Conservation (phyloP, 2,797 vertebrate genomes). For the Falco cherrug region DNA sequence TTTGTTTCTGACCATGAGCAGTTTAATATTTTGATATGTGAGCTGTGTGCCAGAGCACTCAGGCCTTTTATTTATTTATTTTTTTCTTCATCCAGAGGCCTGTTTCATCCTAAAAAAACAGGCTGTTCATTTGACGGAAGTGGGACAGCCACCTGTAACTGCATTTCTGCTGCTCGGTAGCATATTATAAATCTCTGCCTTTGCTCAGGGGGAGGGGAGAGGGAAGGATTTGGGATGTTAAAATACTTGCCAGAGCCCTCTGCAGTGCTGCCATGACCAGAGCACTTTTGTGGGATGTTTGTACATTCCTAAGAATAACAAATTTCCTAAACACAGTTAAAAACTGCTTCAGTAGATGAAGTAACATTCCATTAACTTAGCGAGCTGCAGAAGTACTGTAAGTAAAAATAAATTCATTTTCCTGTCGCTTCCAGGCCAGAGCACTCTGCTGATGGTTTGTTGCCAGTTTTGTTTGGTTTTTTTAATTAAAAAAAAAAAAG, state of each 20-base stretch:
- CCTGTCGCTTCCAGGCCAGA: background rate
- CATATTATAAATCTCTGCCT: background rate
- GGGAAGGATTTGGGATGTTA: background rate
- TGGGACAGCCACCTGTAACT: background rate
- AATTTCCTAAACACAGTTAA: conserved; percentile 27
- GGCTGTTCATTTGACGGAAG: background rate
- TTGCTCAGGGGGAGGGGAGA: background rate
- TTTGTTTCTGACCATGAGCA: background rate
- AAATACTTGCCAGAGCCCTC: background rate
- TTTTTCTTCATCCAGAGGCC: no score
- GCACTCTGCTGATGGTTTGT: background rate
- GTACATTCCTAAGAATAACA: background rate
- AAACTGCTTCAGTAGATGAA: background rate
- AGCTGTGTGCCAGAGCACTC: background rate
- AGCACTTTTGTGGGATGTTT: background rate
- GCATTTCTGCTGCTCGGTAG: background rate
- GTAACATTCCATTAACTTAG: conserved; percentile 18
- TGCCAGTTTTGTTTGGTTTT: background rate
- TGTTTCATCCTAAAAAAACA: background rate
- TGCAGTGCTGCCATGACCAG: background rate
- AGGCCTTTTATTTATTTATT: background rate
- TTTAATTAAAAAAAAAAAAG: background rate
- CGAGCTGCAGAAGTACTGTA: conserved; percentile 1
- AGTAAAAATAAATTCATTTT: conserved; percentile 40
- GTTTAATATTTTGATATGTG: background rate